A percentile compares a stretch with the other conserved stretches of the same genome.
Conservation (phyloP, 2,797 vertebrate genomes). For the Passerculus sandwichensis region DNA sequence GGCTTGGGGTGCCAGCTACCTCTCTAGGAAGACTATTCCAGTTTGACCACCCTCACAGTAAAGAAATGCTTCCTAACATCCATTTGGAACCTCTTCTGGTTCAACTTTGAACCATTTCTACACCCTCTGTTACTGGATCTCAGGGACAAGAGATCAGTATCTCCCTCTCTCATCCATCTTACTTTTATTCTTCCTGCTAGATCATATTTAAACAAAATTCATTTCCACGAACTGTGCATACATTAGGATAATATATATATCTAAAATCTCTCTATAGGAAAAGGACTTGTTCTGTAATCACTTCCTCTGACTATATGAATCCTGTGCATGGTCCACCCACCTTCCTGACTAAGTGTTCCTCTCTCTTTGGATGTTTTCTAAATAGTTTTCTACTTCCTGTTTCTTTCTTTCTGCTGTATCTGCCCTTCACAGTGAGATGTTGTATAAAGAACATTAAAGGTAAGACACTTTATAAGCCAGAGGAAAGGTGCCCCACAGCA, state of each 20-base stretch:
- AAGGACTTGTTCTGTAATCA: not conserved
- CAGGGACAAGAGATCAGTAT: not conserved
- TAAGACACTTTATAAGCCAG: not conserved
- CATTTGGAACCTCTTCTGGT: not conserved
- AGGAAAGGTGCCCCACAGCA: not conserved
- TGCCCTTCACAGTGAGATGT: not conserved
- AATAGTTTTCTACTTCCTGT: not conserved
- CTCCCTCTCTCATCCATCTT: not conserved
- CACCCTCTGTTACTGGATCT: accelerated
- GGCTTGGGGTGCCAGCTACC: not conserved
- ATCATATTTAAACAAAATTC: not conserved
- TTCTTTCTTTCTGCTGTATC: not conserved
- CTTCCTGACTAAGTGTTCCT: not conserved
- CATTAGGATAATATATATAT: not conserved
- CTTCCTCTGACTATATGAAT: not conserved
- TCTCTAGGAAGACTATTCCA: not conserved
- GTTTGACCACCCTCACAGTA: not conserved
- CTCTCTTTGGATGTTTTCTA: not conserved
- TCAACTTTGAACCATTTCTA: not conserved
- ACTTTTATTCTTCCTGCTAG: not conserved
- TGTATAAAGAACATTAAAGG: not conserved
- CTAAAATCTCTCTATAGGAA: not conserved
- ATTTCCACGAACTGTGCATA: not conserved
- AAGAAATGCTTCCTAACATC: not conserved
- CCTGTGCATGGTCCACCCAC: not conserved